Evolutionary conservation across 2,113 vertebrate species (phyloP).

Genomic region (Craseonycteris thonglongyai): DNA sequence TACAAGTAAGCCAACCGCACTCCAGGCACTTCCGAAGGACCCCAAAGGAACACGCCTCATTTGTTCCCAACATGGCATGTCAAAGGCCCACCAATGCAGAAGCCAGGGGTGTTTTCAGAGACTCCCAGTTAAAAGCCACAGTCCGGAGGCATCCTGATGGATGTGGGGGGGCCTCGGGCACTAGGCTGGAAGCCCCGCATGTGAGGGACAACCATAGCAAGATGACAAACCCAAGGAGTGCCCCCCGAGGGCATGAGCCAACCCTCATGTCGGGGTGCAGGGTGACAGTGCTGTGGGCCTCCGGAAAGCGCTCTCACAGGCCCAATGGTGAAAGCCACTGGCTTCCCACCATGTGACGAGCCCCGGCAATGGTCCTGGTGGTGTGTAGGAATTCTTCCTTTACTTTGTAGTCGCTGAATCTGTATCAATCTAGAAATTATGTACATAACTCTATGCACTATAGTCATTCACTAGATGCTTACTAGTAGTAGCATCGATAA

Average conservation of each 20-base stretch:
- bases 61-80: too few species aligned
- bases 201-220: background rate
- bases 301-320: background rate
- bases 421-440: background rate
- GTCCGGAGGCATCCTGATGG: background rate
- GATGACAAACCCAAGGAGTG: background rate
- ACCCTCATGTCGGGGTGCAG: background rate
- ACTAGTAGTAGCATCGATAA: background rate
- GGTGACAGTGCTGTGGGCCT: fast-evolving
- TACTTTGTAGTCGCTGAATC: background rate
- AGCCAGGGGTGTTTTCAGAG: background rate
- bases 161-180: too few species aligned
- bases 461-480: background rate
- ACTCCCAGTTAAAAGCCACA: background rate
- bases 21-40: background rate
- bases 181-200: background rate
- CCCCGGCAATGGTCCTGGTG: background rate
- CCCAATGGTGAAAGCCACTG: too few species aligned
- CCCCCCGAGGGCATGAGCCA: background rate
- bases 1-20: fast-evolving
- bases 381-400: fast-evolving
- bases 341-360: fast-evolving
- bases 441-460: background rate
- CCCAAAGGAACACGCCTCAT: background rate
- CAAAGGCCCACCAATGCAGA: background rate